A percentile compares a stretch with the other conserved stretches of the same genome.
These are phyloP conservation scores for Apteryx owenii DNA, from an alignment of 2,113 vertebrate genomes.

Conservation along the genomic window DNA sequence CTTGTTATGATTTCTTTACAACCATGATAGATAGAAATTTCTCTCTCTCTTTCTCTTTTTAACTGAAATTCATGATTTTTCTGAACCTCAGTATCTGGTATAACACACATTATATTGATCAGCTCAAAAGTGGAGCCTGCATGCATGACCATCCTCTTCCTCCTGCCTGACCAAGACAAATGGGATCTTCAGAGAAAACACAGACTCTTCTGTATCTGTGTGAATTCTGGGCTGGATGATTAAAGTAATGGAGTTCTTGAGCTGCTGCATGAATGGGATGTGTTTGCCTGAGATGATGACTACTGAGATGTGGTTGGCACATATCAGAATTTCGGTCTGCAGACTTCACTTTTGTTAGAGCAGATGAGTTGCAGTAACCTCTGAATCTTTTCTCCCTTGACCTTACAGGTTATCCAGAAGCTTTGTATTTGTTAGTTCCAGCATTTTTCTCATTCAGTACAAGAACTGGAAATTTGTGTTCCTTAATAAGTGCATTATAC, in stretches of 20 bases:
- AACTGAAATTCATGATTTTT: neutral
- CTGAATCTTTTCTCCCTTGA: neutral
- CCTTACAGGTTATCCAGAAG: neutral
- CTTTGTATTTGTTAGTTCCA: neutral
- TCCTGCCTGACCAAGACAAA: neutral
- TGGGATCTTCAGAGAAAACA: neutral
- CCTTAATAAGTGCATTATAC: neutral
- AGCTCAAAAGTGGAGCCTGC: neutral
- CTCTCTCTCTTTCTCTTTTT: neutral
- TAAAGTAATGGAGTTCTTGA: neutral
- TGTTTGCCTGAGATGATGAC: neutral
- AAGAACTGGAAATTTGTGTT: neutral
- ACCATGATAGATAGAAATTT: neutral
- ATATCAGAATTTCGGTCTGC: neutral
- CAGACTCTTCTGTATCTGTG: neutral
- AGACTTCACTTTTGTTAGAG: neutral
- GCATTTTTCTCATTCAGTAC: neutral
- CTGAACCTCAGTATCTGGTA: neutral
- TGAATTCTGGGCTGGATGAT: neutral
- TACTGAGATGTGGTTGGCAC: neutral
- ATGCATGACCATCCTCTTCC: neutral
- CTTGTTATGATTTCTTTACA: neutral
- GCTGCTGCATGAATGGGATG: neutral
- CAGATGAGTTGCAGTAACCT: neutral
- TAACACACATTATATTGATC: neutral